Conservation (phyloP, 2,797 vertebrate species). For the Forpus xanthops region DNA sequence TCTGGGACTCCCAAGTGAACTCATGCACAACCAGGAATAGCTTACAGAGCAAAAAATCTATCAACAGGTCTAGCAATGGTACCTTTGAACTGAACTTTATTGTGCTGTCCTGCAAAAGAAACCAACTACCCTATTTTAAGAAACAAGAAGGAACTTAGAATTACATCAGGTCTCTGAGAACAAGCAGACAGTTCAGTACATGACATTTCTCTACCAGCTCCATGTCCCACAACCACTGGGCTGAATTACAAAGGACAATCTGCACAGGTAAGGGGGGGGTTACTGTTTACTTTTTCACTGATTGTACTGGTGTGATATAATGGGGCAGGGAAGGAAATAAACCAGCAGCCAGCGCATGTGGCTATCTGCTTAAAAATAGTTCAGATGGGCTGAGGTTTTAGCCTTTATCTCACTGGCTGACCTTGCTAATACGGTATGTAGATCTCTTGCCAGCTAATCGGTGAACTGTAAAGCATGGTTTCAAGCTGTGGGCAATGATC, state of each 20-base stretch:
- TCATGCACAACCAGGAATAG: not conserved
- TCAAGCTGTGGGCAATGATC: conserved; percentile 83
- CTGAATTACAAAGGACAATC: not conserved
- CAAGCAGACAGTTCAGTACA: not conserved
- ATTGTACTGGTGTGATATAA: not conserved
- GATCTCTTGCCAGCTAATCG: conserved; percentile 82
- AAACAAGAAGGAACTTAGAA: not conserved
- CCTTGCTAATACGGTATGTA: conserved; percentile 84
- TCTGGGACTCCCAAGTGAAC: not conserved
- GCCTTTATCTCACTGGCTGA: conserved; percentile 82
- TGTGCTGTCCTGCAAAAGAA: not conserved
- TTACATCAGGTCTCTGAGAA: not conserved
- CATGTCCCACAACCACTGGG: not conserved
- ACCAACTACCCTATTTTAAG: not conserved
- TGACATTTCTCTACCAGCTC: not conserved
- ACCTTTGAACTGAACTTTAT: not conserved
- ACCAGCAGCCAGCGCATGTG: conserved; percentile 64
- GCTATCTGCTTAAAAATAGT: conserved; percentile 78
- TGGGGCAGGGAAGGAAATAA: not conserved
- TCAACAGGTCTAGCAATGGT: not conserved
- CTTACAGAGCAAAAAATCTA: not conserved
- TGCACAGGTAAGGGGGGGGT: not conserved
- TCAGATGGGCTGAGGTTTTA: conserved; percentile 70
- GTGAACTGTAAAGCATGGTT: conserved; percentile 80
- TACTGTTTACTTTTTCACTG: not conserved